These are phyloP conservation scores for Drosophila cardini DNA, from an alignment of 1,140 invertebrate genomes.

Conservation along the genomic window DNA sequence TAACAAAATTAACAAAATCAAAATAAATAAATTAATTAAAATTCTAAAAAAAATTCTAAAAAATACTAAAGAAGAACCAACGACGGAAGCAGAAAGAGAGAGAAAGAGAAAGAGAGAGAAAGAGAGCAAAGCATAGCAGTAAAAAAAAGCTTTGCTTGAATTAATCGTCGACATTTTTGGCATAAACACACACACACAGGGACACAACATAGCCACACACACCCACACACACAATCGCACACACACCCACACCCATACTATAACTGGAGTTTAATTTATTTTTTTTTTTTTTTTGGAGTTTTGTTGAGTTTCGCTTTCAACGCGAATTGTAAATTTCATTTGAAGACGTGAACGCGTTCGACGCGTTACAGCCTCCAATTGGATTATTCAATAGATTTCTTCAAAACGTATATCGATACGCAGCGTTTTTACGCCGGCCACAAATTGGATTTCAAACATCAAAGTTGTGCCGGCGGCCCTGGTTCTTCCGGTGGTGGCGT, in stretches of 20 bases:
- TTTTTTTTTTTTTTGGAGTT: too few species aligned
- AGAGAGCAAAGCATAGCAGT: too few species aligned
- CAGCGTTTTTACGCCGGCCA: conserved; percentile 84
- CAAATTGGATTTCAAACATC: conserved; percentile 87
- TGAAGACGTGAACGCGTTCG: conserved; percentile 53
- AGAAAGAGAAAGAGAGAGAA: too few species aligned
- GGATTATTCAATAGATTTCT: conserved; percentile 83
- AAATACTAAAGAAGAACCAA: not conserved
- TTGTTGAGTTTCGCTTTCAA: not conserved
- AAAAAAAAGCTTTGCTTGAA: too few species aligned
- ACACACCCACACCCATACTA: too few species aligned
- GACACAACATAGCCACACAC: too few species aligned
- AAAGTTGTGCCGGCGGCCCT: conserved; percentile 85
- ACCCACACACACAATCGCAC: too few species aligned
- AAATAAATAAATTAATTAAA: not conserved
- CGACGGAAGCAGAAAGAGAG: too few species aligned
- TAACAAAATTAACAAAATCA: not conserved
- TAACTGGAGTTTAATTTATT: too few species aligned
- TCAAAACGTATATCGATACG: conserved; percentile 85
- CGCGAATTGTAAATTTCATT: conserved; percentile 3
- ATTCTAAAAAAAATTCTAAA: not conserved
- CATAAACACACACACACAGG: too few species aligned
- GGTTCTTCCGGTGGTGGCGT: conserved; percentile 82
- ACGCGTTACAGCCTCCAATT: conserved; percentile 78
- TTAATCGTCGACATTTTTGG: too few species aligned